phyloP scores from a whole-genome alignment of 1,140 invertebrate genomes.

The Triops longicaudatus region DNA sequence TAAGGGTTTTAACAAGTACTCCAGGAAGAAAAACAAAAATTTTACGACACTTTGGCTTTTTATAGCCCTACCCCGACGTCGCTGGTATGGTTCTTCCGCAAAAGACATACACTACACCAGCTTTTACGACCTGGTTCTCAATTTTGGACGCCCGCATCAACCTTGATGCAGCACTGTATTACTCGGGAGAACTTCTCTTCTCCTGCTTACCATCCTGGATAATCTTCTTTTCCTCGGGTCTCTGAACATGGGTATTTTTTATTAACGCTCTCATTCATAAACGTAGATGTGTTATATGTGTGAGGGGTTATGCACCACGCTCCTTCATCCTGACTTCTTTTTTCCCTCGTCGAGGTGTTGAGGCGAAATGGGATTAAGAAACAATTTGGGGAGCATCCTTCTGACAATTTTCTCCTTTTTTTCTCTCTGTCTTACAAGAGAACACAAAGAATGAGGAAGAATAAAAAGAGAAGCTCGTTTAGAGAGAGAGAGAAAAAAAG shows the following conservation, averaged over 20 bases:
- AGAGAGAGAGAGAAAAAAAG: too few relatives aligned
- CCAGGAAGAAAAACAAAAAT: not conserved
- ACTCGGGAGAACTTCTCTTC: not conserved
- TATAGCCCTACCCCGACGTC: not conserved
- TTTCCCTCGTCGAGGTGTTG: not conserved
- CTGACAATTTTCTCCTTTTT: not conserved
- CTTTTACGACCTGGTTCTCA: conserved; percentile 7
- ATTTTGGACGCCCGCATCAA: conserved; percentile 14
- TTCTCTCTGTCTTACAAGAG: not conserved
- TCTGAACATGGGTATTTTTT: not conserved
- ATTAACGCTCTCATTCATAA: conserved; percentile 9
- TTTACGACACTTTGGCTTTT: not conserved
- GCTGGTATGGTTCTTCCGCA: conserved; percentile 6
- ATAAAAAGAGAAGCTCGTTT: not conserved
- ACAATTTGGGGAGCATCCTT: conserved; percentile 7
- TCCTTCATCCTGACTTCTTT: not conserved
- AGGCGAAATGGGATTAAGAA: conserved; percentile 12
- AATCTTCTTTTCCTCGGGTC: not conserved
- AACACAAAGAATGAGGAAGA: not conserved
- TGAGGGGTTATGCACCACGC: not conserved
- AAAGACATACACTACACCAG: not conserved
- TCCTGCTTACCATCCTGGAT: not conserved
- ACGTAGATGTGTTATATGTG: not conserved
- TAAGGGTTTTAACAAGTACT: not conserved
- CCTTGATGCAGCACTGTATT: not conserved